Evolutionary conservation across 2,888 invertebrate species (phyloP), one percentile per base, ranked within the genome.

Genomic region (Rhogogaster chlorosoma): DNA sequence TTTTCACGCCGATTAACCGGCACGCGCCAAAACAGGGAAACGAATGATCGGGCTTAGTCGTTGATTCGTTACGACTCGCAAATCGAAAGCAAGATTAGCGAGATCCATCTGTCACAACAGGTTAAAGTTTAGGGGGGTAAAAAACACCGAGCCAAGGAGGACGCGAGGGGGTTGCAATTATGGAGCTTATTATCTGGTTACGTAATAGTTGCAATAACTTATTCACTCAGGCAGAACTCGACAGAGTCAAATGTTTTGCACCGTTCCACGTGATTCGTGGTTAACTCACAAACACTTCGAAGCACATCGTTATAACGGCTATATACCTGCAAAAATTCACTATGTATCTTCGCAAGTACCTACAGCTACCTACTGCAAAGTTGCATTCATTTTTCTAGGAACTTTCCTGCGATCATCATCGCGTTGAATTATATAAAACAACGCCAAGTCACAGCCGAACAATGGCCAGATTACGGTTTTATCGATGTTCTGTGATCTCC

Each of bases 141-240:
- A 78, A 29, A 18, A 7, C 10, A 53, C 1, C 5, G 10, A 77
- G 26, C 18, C 1, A 10, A 82, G 45, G 67, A 67, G 83, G 29
- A 64, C n/a, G 67, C 67, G 49, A 80, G 82, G 67, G 67, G 83
- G 38, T 67, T 26, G 45, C n/a, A 45, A 70, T 49, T 36, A 36
- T 45, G 29, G 67, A 32, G 83, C 61, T 83, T 70, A 67, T 83
- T 83, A 83, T 67, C 83, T 70, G 18, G 45, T 83, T 83, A 49
- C 83, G 83, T 83, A 83, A 83, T 83, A 83, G 70, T 83, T 83
- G 83, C 70, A 45, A 83, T 83, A 83, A 83, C 83, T 83, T 67
- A 83, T 70, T 83, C 83, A 49, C 83, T 83, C 53, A 45, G 70
- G 29, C 83, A 61, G 36, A 80, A 80, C 80, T 61, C 77, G 64